These are phyloP conservation scores for Tokudaia muenninki DNA, from an alignment of 2,797 vertebrate genomes.

Conservation along the genomic window DNA sequence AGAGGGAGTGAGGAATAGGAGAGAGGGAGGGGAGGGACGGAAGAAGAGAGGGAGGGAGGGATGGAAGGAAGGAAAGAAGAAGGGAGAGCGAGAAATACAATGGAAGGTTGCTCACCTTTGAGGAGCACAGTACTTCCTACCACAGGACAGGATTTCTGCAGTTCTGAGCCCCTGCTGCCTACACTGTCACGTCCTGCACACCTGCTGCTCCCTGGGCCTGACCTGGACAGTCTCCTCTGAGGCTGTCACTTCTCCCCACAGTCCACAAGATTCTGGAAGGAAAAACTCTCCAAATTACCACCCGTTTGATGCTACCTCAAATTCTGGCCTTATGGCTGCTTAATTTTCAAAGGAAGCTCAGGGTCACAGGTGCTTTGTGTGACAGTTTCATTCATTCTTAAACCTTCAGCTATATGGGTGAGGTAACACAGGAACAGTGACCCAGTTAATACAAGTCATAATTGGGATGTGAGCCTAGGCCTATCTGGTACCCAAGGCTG, in stretches of 20 bases:
- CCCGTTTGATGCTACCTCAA: neutral
- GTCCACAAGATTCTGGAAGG: neutral
- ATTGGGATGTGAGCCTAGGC: neutral
- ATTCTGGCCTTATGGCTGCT: neutral
- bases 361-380: neutral
- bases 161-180: neutral
- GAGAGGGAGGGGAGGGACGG: too few species aligned
- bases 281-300: neutral
- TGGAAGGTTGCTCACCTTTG: neutral
- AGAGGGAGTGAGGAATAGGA: too few species aligned
- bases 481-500: neutral
- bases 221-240: neutral
- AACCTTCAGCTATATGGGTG: neutral
- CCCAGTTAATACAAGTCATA: neutral
- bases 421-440: neutral
- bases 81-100: neutral
- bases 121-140: neutral
- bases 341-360: neutral
- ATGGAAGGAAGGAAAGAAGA: rapidly evolving
- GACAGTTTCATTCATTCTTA: neutral
- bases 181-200: neutral
- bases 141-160: neutral
- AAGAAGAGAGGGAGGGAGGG: rapidly evolving
- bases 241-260: neutral
- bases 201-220: neutral